phyloP scores from a whole-genome alignment of 2,888 invertebrate species.

The Neocrepidodera transversa region DNA sequence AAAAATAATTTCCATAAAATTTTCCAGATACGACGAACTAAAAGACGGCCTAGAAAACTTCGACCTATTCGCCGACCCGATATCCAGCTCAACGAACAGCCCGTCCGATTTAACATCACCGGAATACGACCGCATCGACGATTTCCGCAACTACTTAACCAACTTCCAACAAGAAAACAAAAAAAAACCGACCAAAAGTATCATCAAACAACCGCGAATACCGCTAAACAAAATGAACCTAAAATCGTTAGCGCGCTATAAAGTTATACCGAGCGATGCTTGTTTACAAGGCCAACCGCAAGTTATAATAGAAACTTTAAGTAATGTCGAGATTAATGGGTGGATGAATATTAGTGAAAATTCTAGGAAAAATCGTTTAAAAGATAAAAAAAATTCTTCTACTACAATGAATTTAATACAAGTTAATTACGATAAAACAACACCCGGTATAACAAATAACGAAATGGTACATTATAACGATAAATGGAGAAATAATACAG shows the following conservation, averaged over 20 bases:
- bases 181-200: too few species aligned
- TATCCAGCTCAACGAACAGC: background rate
- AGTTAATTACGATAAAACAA: slow-evolving; percentile 40
- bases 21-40: too few species aligned
- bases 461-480: too few species aligned
- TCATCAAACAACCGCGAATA: too few species aligned
- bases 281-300: too few species aligned
- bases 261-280: too few species aligned
- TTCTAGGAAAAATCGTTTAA: slow-evolving; percentile 14
- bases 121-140: slow-evolving; percentile 38
- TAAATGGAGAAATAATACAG: slow-evolving; percentile 10
- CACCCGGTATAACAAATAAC: slow-evolving; percentile 4
- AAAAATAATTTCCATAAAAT: too few species aligned
- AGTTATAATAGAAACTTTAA: too few species aligned
- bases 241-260: too few species aligned
- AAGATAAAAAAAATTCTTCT: slow-evolving; percentile 13
- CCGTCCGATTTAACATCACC: slow-evolving; percentile 35
- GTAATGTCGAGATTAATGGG: too few species aligned
- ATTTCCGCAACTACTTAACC: slow-evolving; percentile 34
- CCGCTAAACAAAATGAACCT: background rate
- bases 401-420: background rate
- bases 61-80: too few species aligned
- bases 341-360: too few species aligned
- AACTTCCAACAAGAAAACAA: slow-evolving; percentile 23
- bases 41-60: background rate